Evolutionary conservation across 2,797 vertebrate species (phyloP), one percentile per base, ranked within the genome.

Genomic region (Xiphophorus birchmanni): DNA sequence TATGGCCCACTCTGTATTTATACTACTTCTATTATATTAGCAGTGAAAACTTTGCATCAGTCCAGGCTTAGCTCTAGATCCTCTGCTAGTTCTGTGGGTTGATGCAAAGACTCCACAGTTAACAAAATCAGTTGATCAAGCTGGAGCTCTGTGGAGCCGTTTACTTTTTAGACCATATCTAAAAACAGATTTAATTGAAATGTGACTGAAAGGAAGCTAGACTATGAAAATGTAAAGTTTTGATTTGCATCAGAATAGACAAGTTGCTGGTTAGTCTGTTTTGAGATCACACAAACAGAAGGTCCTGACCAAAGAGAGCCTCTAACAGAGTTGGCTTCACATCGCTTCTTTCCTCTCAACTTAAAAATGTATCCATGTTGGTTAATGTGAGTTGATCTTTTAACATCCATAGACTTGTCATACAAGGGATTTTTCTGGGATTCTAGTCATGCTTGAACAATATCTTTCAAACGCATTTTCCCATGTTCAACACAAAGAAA

Each of bases 21-120:
- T 10, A 58, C 37, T 35, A 29, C 50, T 71, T 78, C 44, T 81
- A 44, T 58, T 77, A 23, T 82, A 81, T 82, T 88, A 81, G 80
- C 37, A 86, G 79, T 79, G 60, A 73, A 76, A 71, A 76, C 42
- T 80, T 74, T 75, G 74, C 76, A 79, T 37, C 78, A 82, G 50
- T 13, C 78, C 60, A 82, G 76, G 78, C 90, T 77, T 87, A 88
- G 88, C 82, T 69, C 69, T 78, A 87, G 83, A 78, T 92, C 77
- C n/a, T 83, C 76, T 73, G 54, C 82, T 79, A 75, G 80, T 69
- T 74, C 77, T 60, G 85, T 78, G 56, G 83, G 73, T 74, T 81
- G 35, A 74, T 80, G 74, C 83, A 86, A 58, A 11, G 75, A 84
- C 80, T 84, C 23, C 1, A 52, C 78, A 84, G 67, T 45, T 65